phyloP scores from a whole-genome alignment of 2,797 vertebrate genomes.

The Telmatherina bonti region DNA sequence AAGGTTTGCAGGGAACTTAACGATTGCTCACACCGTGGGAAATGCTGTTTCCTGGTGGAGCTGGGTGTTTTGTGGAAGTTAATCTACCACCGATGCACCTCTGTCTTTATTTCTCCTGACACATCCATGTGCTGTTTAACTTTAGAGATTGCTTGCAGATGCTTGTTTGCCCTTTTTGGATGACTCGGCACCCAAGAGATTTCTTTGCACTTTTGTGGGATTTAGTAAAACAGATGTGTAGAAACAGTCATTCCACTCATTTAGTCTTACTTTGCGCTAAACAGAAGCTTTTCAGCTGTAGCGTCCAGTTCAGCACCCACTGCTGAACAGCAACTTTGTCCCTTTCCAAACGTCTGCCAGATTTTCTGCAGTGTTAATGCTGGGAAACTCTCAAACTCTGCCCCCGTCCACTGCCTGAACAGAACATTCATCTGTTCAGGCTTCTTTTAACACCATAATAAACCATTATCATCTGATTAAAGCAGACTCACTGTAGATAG shows the following conservation, averaged over 20 bases:
- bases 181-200: constrained; percentile 40
- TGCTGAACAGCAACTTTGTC: constrained; percentile 76
- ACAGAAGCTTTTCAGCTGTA: constrained; percentile 31
- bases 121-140: constrained; percentile 47
- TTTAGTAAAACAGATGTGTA: constrained; percentile 46
- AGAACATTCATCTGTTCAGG: constrained; percentile 64
- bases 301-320: constrained; percentile 74
- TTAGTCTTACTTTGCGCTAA: constrained; percentile 45
- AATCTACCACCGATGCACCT: constrained; percentile 37
- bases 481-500: constrained; percentile 42
- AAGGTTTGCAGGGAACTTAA: constrained; percentile 51
- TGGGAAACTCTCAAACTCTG: constrained; percentile 65
- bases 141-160: constrained; percentile 31
- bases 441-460: constrained; percentile 49
- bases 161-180: neutral
- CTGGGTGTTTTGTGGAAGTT: constrained; percentile 37
- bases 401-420: constrained; percentile 51
- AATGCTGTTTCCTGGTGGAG: constrained; percentile 47
- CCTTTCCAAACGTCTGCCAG: constrained; percentile 55
- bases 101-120: constrained; percentile 55
- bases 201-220: constrained; percentile 36
- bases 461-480: constrained; percentile 55
- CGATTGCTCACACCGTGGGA: constrained; percentile 73
- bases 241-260: constrained; percentile 42
- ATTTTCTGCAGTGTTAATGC: constrained; percentile 60